Conservation (phyloP, 2,888 invertebrate species). For the Agriopis aurantiaria region DNA sequence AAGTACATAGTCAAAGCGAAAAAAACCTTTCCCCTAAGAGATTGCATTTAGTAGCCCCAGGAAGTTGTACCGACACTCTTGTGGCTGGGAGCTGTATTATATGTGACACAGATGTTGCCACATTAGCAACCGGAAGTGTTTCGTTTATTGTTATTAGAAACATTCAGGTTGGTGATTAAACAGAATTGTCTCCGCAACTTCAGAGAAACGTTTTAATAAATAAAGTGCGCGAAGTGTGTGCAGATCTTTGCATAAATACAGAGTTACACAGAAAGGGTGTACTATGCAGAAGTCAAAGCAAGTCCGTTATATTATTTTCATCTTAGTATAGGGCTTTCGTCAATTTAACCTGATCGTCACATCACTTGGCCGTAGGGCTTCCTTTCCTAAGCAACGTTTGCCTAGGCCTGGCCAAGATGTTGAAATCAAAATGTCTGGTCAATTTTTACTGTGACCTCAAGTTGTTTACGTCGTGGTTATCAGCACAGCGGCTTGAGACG, state of each 20-base stretch:
- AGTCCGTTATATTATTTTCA: too few relatives aligned
- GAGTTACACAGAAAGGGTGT: constrained; percentile 9
- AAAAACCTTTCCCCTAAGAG: background rate
- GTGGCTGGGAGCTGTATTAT: constrained; percentile 15
- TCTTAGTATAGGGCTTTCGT: too few relatives aligned
- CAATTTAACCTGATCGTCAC: too few relatives aligned
- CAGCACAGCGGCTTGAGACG: constrained; percentile 54
- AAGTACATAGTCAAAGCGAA: too few relatives aligned
- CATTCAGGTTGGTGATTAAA: constrained; percentile 29
- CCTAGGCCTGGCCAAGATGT: too few relatives aligned
- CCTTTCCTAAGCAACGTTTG: too few relatives aligned
- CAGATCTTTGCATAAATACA: background rate
- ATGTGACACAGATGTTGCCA: constrained; percentile 30
- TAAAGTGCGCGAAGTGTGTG: background rate
- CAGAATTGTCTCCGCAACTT: constrained; percentile 20
- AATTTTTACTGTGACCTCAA: constrained; percentile 13
- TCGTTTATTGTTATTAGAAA: constrained; percentile 35
- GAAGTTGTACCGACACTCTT: background rate
- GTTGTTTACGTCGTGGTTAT: constrained; percentile 51
- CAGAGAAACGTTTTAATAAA: constrained; percentile 7
- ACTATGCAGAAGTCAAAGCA: too few relatives aligned
- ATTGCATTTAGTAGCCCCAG: background rate
- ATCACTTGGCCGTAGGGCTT: too few relatives aligned
- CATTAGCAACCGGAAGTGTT: constrained; percentile 25
- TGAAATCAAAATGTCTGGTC: background rate